phyloP scores from a whole-genome alignment of 2,797 vertebrate species.

The Acridotheres tristis region DNA sequence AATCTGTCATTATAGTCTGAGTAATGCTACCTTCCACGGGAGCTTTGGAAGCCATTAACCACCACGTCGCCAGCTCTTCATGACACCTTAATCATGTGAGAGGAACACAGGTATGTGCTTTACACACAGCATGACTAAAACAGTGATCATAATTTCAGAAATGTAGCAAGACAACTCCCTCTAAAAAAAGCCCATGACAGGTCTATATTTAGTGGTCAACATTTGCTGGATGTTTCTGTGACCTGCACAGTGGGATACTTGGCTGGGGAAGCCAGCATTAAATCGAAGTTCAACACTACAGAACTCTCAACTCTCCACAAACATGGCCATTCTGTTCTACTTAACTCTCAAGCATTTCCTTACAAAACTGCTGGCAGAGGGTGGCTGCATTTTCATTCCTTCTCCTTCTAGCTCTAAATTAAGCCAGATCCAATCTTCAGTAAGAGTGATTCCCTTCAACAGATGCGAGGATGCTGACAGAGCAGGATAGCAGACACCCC shows the following conservation, averaged over 20 bases:
- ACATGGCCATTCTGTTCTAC: neutral
- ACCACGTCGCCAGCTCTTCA: neutral
- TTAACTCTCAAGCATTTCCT: neutral
- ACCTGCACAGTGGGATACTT: neutral
- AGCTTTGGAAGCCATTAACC: neutral
- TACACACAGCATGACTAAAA: constrained; percentile 46
- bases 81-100: constrained; percentile 45
- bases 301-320: neutral
- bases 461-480: neutral
- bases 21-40: constrained; percentile 46
- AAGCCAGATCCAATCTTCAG: neutral
- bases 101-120: constrained; percentile 29
- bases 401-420: neutral
- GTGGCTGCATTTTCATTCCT: neutral
- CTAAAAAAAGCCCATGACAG: constrained; percentile 37
- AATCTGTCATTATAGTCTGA: constrained; percentile 40
- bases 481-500: neutral
- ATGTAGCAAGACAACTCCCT: constrained; percentile 31
- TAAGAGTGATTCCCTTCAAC: neutral
- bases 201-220: constrained; percentile 57
- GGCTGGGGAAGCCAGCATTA: neutral
- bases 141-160: neutral
- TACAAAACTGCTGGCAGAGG: neutral
- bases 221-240: constrained; percentile 30
- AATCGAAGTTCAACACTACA: neutral